These are phyloP conservation scores for Seladonia tumulorum DNA, from an alignment of 2,888 invertebrate genomes.

Conservation along the genomic window DNA sequence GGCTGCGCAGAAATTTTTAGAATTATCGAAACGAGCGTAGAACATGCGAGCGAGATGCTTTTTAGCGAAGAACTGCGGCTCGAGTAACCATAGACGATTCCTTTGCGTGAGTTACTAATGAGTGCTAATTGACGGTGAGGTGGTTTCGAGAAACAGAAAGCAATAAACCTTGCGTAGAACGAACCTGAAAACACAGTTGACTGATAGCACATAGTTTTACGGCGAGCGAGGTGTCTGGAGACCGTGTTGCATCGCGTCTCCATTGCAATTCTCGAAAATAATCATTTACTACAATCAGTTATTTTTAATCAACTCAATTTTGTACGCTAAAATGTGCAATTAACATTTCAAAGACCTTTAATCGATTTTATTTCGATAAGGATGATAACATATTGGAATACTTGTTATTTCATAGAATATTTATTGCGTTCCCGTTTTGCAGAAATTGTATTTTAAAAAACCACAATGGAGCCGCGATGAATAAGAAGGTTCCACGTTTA, in stretches of 20 bases:
- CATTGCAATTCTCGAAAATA: background rate
- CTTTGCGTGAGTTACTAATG: background rate
- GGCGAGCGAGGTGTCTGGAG: constrained; percentile 28
- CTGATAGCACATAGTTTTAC: constrained; percentile 68
- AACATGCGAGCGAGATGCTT: background rate
- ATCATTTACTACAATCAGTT: background rate
- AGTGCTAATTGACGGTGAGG: constrained; percentile 5
- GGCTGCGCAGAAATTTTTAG: background rate
- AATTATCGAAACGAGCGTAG: background rate
- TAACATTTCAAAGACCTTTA: background rate
- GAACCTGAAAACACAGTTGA: constrained; percentile 64
- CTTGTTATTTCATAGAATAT: background rate
- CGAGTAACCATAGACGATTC: constrained; percentile 13
- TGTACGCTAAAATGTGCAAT: background rate
- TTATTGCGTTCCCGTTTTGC: background rate
- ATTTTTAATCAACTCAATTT: background rate
- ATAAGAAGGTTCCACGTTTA: constrained; percentile 1
- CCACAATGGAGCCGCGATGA: constrained; percentile 26
- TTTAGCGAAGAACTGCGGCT: background rate
- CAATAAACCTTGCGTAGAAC: constrained; percentile 68
- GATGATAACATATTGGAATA: too few species aligned
- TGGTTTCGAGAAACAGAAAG: constrained; percentile 63
- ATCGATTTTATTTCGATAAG: background rate
- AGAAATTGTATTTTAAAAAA: background rate
- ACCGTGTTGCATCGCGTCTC: constrained; percentile 14